phyloP scores from a whole-genome alignment of 2,888 invertebrate genomes.

The Drosophila limbata region DNA sequence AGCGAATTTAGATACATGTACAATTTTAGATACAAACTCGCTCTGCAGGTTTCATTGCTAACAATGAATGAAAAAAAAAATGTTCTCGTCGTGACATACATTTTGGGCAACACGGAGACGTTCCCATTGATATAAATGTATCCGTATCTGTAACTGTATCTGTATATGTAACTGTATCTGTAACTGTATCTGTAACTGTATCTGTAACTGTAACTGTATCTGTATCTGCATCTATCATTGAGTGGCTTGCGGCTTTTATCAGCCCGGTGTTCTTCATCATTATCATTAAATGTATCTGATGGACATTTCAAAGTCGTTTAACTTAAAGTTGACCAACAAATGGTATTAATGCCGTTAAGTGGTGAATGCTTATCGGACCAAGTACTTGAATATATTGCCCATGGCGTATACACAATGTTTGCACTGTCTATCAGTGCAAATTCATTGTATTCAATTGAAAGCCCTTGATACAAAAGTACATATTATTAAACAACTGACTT shows the following conservation, averaged over 20 bases:
- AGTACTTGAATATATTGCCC: conserved; percentile 34
- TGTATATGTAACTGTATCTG: neutral
- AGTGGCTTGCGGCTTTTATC: conserved; percentile 31
- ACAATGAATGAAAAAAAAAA: conserved; percentile 15
- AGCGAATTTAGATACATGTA: conserved; percentile 10
- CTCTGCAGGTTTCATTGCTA: conserved; percentile 36
- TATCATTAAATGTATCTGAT: conserved; percentile 42
- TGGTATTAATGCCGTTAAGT: conserved; percentile 26
- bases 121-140: neutral
- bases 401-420: conserved; percentile 43
- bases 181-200: neutral
- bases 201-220: neutral
- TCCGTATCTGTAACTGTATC: neutral
- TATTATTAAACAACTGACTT: conserved; percentile 21
- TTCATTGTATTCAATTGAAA: conserved; percentile 7
- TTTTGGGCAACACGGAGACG: conserved; percentile 10
- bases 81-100: conserved; percentile 22
- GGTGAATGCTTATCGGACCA: conserved; percentile 36
- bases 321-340: conserved; percentile 18
- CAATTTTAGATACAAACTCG: conserved; percentile 28
- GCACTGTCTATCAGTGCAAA: conserved; percentile 38
- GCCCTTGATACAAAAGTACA: conserved; percentile 34
- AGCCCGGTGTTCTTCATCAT: conserved; percentile 14
- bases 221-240: conserved; percentile 2
- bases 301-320: conserved; percentile 56